phyloP scores from a whole-genome alignment of 2,113 vertebrate species.

The Elanus axillaris region DNA sequence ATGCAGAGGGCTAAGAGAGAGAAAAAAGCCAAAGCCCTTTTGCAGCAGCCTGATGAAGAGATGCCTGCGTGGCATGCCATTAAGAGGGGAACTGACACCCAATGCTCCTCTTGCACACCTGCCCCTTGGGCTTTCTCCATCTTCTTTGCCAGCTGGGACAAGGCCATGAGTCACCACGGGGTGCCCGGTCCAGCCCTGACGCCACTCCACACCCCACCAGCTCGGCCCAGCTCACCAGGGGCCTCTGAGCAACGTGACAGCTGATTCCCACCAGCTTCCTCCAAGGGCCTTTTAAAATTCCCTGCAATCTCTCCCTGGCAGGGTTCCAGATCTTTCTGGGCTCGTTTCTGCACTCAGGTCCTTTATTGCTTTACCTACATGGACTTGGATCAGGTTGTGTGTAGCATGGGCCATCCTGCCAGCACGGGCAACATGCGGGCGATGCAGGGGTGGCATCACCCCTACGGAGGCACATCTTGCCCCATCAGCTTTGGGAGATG shows the following conservation, averaged over 20 bases:
- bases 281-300: neutral
- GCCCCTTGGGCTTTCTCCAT: neutral
- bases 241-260: neutral
- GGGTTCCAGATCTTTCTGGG: neutral
- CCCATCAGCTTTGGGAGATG: neutral
- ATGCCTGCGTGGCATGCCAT: accelerated
- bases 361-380: neutral
- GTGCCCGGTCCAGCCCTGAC: neutral
- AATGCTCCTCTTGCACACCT: neutral
- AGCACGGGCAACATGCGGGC: accelerated
- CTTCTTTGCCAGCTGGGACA: neutral
- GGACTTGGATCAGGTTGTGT: accelerated
- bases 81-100: neutral
- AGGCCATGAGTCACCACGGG: neutral
- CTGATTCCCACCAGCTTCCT: neutral
- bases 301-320: neutral
- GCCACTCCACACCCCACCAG: accelerated
- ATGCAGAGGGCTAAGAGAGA: accelerated
- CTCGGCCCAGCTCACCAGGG: neutral
- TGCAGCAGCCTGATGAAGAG: neutral
- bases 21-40: neutral
- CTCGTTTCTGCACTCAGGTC: accelerated
- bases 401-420: neutral
- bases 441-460: neutral
- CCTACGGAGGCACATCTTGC: neutral